Evolutionary conservation across 2,888 invertebrate genomes (phyloP).

Genomic region (Nomada goodeniana): DNA sequence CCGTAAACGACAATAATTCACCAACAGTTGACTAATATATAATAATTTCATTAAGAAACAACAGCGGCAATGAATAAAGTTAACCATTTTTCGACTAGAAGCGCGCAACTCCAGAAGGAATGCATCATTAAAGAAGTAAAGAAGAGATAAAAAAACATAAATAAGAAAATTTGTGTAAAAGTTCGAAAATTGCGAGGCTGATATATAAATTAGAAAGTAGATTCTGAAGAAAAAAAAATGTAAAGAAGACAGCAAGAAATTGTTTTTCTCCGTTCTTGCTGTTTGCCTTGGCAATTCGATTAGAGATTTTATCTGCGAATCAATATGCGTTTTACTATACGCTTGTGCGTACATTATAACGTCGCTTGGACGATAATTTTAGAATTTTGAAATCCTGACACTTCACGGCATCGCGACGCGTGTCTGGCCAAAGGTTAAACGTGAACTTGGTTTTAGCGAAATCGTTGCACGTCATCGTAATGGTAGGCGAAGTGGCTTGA

Average conservation of each 20-base stretch:
- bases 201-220: neutral
- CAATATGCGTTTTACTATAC: neutral
- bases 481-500: slow-evolving; percentile 16
- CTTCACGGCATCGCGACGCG: neutral
- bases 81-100: no score
- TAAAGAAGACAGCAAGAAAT: neutral
- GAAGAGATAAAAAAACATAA: no score
- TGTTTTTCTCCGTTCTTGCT: neutral
- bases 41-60: no score
- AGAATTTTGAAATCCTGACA: slow-evolving; percentile 12
- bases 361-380: slow-evolving; percentile 22
- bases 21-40: no score
- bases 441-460: slow-evolving; percentile 34
- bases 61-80: no score
- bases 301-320: slow-evolving; percentile 20
- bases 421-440: slow-evolving; percentile 40
- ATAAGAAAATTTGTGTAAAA: no score
- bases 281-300: slow-evolving; percentile 18
- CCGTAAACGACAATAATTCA: no score
- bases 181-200: no score
- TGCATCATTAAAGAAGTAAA: no score
- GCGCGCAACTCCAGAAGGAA: no score
- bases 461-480: slow-evolving; percentile 18
- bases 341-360: slow-evolving; percentile 7
- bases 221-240: neutral